Evolutionary conservation across 2,797 vertebrate species (phyloP), one percentile per base, ranked within the genome.

Genomic region (Esox lucius): DNA sequence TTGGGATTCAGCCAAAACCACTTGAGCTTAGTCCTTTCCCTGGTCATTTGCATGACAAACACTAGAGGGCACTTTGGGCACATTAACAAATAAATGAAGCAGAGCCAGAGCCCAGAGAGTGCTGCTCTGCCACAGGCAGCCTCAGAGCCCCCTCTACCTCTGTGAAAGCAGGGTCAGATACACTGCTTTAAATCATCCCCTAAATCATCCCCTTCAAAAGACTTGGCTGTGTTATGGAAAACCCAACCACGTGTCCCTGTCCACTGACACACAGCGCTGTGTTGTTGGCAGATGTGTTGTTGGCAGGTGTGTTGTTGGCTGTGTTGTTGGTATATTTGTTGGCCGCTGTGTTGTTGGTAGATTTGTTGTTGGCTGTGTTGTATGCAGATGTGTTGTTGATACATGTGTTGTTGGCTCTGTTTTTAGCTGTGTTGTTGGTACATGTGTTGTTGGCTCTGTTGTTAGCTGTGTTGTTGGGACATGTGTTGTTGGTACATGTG

Each of bases 51-150:
- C 64, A 35, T 24, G 11, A 72, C 71, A 4, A 64, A 48, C 64
- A 70, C 46, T 74, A 62, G 74, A 75, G 62, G 80, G 61, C 48
- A 42, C 53, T 28, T 22, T 59, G 3, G 46, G 16, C 16, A 31
- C 28, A 68, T 39, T 24, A 39, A 42, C n/a, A 39, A 35, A 42
- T 12, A 12, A n/a, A 61, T 61, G 56, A 12, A 61, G 56, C 11
- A 13, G 22, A 19, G 28, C 64, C 22, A 66, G 16, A 19, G 28
- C 64, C 28, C 31, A 33, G 15, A 17, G 64, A 33, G 12, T 33
- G 28, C 28, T 6, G 64, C 16, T 33, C 28, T 19, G 24, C 16
- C 64, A 31, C 28, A 66, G 28, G 28, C 64, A 26, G n/a, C 56
- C 31, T 33, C 64, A 33, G 64, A 35, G 33, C 28, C 22, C 39